Evolutionary conservation across 2,113 vertebrate species (phyloP).

Genomic region (Cheirogaleus medius): DNA sequence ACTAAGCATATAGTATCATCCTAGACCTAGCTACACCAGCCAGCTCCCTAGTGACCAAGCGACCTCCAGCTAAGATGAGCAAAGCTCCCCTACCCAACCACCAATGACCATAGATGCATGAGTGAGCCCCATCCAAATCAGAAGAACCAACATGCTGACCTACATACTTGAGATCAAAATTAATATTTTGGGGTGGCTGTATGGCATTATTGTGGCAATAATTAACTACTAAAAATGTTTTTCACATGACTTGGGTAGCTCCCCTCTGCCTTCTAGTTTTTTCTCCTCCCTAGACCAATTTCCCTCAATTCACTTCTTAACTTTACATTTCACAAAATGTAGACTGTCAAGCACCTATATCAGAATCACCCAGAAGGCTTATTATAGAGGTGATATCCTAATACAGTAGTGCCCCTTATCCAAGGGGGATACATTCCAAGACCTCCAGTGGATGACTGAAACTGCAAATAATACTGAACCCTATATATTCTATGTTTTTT

Average conservation of each 20-base stretch:
- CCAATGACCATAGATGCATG: not conserved
- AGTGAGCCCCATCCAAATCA: not conserved
- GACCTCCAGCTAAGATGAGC: not conserved
- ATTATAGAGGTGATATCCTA: not conserved
- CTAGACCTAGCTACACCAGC: not conserved
- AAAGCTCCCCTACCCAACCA: not conserved
- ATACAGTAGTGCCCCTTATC: not conserved
- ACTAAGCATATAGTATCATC: not conserved
- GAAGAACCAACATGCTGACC: not conserved
- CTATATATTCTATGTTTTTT: not conserved
- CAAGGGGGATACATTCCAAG: not conserved
- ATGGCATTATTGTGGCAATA: not conserved
- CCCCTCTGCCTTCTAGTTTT: not conserved
- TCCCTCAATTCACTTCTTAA: not conserved
- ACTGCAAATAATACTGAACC: not conserved
- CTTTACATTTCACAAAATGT: not conserved
- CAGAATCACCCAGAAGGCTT: not conserved
- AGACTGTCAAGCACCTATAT: not conserved
- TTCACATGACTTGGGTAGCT: not conserved
- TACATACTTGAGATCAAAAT: not conserved
- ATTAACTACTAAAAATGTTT: slow-evolving; percentile 14
- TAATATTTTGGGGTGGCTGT: not conserved
- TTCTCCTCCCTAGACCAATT: not conserved
- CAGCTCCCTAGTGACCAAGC: not conserved
- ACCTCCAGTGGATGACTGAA: not conserved